Base-by-base conservation (phyloP, 2,888 invertebrate species). In the Caenorhabditis sp. region DNA sequence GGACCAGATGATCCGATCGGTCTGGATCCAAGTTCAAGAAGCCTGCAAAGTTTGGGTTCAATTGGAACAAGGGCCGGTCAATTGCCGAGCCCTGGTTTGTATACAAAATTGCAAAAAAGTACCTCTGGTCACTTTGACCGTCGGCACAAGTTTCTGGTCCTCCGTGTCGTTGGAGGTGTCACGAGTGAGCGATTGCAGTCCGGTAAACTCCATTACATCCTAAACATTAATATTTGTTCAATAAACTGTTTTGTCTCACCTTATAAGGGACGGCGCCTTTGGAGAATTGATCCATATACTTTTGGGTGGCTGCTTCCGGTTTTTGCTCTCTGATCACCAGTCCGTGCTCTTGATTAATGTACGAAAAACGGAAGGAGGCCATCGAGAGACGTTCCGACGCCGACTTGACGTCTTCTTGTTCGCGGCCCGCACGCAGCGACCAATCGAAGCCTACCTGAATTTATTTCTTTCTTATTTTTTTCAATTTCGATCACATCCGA, bases 141-240 rank as follows among this genome's bases (percentile, higher is more conserved):
- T 79, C 2, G 82, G 82, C 22, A 82, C 82, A 52, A 82, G 43
- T 26, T 82, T 82, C 41, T 82, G 82, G 43, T 82, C 82, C 35
- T 82, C 82, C 5, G 68, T 53, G 53, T 82, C 82, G 22, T 78
- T 71, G 13, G 70, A 76, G 4, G 82, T 82, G 43, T 80, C 78
- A 20, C 82, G 48, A 2, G 79, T 76, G 35, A 82, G 53, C 11
- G 70, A 79, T 41, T 80, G 80, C 52, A 77, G 39, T 5, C 68
- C 62, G 1, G 45, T 53, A 43, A 82, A 74, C 20, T 80, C 76
- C 22, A 82, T 53, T 4, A 62, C 37, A 48, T 78, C 76, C 79
- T 79, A 4, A n/a, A 35, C 55, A 20, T 48, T 8, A 27, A 13
- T n/a, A 35, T 27, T 32, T 26, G 4, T 41, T 27, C 26, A 11